These are phyloP conservation scores for Pomacea maculata DNA, from an alignment of 1,140 invertebrate genomes.

Conservation along the genomic window DNA sequence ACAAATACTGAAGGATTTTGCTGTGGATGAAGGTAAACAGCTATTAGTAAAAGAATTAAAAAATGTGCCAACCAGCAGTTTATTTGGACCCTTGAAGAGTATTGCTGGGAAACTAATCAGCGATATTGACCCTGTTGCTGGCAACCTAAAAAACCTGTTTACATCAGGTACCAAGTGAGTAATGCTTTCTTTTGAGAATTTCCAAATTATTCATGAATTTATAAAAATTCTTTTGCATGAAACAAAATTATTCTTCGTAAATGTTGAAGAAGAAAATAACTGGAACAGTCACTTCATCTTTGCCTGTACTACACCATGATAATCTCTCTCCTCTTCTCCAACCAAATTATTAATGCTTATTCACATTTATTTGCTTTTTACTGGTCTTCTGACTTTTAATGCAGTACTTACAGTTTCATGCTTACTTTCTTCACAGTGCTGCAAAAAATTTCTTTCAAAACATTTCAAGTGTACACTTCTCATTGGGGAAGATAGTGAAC, in stretches of 20 bases:
- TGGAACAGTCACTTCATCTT: background rate
- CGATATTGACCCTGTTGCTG: background rate
- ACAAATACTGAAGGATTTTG: slow-evolving; percentile 1
- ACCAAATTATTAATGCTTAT: background rate
- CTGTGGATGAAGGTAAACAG: background rate
- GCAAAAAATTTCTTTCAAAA: background rate
- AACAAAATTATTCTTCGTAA: no score
- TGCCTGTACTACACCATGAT: background rate
- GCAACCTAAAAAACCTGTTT: background rate
- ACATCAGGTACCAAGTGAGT: background rate
- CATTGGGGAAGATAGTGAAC: background rate
- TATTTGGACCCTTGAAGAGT: slow-evolving; percentile 10
- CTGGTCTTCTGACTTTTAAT: no score
- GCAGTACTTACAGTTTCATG: no score
- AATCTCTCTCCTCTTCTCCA: background rate
- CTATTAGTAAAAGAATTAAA: background rate
- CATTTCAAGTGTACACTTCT: background rate
- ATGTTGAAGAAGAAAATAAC: no score
- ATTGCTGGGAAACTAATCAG: background rate
- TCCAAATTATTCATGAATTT: background rate
- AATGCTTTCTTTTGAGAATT: background rate
- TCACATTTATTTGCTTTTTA: background rate
- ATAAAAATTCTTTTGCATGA: background rate
- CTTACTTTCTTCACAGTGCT: background rate
- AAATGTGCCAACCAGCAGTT: background rate